These are phyloP conservation scores for Aselliscus stoliczkanus DNA, from an alignment of 2,797 vertebrate genomes.

Conservation along the genomic window DNA sequence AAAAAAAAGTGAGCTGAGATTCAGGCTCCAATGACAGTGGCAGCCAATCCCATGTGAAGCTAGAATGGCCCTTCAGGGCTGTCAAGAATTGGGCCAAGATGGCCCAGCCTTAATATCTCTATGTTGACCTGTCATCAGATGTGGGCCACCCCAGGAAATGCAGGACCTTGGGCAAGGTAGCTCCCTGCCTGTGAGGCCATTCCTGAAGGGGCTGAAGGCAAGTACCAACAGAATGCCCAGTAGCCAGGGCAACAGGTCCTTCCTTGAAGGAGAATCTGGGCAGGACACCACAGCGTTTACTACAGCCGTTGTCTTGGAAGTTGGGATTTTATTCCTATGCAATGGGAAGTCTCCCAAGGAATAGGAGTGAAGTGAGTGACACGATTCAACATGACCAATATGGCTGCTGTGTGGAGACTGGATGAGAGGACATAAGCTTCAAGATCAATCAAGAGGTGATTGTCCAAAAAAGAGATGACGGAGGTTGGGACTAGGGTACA, in stretches of 20 bases:
- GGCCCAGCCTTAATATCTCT: neutral
- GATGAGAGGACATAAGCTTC: neutral
- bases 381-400: neutral
- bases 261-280: neutral
- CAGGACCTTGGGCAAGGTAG: neutral
- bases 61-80: neutral
- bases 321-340: neutral
- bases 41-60: neutral
- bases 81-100: neutral
- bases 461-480: neutral
- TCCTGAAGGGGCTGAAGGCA: neutral
- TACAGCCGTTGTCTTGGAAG: neutral
- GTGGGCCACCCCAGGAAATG: neutral
- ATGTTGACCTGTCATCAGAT: neutral
- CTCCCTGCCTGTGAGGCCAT: neutral
- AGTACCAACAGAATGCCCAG: neutral
- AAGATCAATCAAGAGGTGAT: neutral
- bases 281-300: neutral
- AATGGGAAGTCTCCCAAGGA: neutral
- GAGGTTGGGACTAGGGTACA: neutral
- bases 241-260: neutral
- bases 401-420: neutral
- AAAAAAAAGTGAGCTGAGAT: neutral
- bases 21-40: neutral
- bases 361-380: neutral